These are phyloP conservation scores for Drosophila recens DNA, from an alignment of 2,888 invertebrate genomes.

Conservation along the genomic window DNA sequence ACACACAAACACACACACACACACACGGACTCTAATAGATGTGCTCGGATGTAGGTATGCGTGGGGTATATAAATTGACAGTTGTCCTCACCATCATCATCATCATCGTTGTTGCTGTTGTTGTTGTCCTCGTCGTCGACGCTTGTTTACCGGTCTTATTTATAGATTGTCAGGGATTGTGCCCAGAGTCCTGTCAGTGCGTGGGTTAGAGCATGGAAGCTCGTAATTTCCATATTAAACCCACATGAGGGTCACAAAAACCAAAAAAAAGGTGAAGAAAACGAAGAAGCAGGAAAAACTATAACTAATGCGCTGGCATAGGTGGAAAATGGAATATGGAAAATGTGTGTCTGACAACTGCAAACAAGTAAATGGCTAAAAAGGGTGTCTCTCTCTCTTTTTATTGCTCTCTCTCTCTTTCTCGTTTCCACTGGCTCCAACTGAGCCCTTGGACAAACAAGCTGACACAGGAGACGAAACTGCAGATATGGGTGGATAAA, in stretches of 20 bases:
- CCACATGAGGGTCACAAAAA: slow-evolving; percentile 37
- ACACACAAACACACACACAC: not conserved
- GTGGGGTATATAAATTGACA: slow-evolving; percentile 32
- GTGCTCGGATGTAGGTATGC: not conserved
- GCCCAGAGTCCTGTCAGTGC: slow-evolving; percentile 20
- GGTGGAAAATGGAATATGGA: slow-evolving; percentile 34
- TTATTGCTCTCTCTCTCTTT: not conserved
- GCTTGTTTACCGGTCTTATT: slow-evolving; percentile 65
- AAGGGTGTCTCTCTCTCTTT: not conserved
- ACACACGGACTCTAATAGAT: not conserved
- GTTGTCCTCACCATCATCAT: slow-evolving; percentile 11
- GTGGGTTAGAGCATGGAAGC: slow-evolving; percentile 11
- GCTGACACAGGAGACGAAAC: slow-evolving; percentile 25
- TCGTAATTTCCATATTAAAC: slow-evolving; percentile 49
- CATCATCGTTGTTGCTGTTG: not conserved
- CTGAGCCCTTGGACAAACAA: slow-evolving; percentile 31
- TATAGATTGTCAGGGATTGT: slow-evolving; percentile 68
- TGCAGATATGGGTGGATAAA: slow-evolving; percentile 24
- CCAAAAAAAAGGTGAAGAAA: slow-evolving; percentile 28
- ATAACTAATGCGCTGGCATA: slow-evolving; percentile 40
- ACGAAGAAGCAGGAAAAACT: slow-evolving; percentile 25
- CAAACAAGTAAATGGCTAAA: slow-evolving; percentile 25
- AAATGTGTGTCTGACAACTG: slow-evolving; percentile 53
- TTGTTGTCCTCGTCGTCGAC: slow-evolving; percentile 12
- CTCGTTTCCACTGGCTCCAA: not conserved